These are phyloP conservation scores for Atlantisia rogersi DNA, from an alignment of 2,113 vertebrate genomes.

Conservation along the genomic window DNA sequence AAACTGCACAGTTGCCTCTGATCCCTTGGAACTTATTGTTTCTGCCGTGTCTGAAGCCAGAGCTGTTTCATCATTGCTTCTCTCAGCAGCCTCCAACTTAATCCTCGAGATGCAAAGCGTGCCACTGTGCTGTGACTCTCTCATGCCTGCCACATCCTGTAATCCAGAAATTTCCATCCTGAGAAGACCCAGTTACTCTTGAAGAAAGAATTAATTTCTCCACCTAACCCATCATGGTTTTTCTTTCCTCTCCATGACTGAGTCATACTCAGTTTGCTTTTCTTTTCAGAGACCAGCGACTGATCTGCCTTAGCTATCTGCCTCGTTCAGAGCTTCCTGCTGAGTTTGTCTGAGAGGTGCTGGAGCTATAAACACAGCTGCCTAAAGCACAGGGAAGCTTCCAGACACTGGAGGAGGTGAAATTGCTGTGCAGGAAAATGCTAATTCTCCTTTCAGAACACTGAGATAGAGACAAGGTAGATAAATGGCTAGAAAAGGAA, in stretches of 20 bases:
- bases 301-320: background rate
- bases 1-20: background rate
- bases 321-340: background rate
- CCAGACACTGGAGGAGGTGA: background rate
- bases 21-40: background rate
- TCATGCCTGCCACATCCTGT: background rate
- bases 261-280: background rate
- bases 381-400: background rate
- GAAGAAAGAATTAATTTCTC: background rate
- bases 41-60: background rate
- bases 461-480: background rate
- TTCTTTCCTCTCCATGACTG: background rate
- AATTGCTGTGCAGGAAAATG: background rate
- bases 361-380: constrained; percentile 13
- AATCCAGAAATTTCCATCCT: background rate
- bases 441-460: background rate
- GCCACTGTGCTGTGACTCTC: background rate
- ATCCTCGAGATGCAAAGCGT: background rate
- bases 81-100: background rate
- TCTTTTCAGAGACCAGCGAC: background rate
- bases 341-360: background rate
- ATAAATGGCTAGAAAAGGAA: background rate
- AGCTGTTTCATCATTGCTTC: background rate
- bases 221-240: background rate
- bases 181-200: background rate